phyloP scores from a whole-genome alignment of 2,113 vertebrate species.

The Paedocypris sp. region DNA sequence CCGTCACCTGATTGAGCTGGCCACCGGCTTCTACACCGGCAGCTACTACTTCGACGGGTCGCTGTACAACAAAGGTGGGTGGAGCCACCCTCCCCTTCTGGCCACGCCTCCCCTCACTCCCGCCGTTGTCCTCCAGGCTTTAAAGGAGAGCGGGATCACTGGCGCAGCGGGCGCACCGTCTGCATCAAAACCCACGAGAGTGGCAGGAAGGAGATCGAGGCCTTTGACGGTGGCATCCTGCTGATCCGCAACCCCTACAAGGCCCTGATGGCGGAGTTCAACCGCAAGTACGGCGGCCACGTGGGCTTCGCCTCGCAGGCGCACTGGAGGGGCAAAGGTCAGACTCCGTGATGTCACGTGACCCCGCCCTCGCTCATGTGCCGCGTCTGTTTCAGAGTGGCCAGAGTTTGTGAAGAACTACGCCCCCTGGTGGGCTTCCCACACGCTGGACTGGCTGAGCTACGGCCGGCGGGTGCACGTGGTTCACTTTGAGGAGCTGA shows the following conservation, averaged over 20 bases:
- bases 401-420: conserved; percentile 93
- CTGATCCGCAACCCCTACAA: conserved; percentile 95
- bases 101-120: too few relatives aligned
- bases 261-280: conserved; percentile 96
- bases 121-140: too few relatives aligned
- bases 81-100: too few relatives aligned
- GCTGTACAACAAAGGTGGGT: conserved; percentile 92
- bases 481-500: conserved; percentile 88
- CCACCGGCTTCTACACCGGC: conserved; percentile 91
- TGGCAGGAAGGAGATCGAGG: conserved; percentile 85
- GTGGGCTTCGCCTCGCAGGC: conserved; percentile 88
- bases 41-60: conserved; percentile 97
- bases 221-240: conserved; percentile 81
- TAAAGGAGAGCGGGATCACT: conserved; percentile 92
- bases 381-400: conserved; percentile 70
- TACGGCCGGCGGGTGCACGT: conserved; percentile 80
- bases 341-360: too few relatives aligned
- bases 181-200: conserved; percentile 97
- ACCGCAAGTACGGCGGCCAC: conserved; percentile 90
- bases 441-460: conserved; percentile 88
- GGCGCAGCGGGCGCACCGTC: conserved; percentile 84
- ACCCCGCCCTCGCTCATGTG: neutral
- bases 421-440: conserved; percentile 92
- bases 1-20: conserved; percentile 88
- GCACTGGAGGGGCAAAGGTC: conserved; percentile 95